Percentiles rank a stretch among this genome's conserved stretches.
Evolutionary conservation across 2,888 invertebrate genomes (phyloP).

Genomic region (Metopia argyrocephala): DNA sequence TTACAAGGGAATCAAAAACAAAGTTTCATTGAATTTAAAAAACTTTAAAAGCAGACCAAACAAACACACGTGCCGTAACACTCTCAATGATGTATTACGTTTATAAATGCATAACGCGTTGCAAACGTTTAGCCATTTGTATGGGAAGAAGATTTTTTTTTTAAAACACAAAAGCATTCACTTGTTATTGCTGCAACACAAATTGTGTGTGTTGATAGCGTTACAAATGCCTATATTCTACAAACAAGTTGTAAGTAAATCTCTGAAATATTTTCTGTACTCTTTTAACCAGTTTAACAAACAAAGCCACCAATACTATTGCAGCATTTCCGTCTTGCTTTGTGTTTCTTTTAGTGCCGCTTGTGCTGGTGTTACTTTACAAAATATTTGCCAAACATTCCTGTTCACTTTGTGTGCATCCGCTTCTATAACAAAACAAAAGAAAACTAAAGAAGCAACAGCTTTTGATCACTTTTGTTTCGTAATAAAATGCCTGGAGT

Average conservation of each 20-base stretch:
- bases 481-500: constrained; percentile 23
- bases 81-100: neutral
- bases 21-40: constrained; percentile 34
- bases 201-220: constrained; percentile 51
- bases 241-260: constrained; percentile 21
- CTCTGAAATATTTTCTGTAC: neutral
- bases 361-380: neutral
- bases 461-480: constrained; percentile 21
- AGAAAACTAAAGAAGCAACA: neutral
- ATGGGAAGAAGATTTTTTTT: constrained; percentile 36
- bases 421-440: neutral
- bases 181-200: constrained; percentile 37
- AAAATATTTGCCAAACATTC: neutral
- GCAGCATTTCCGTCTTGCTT: constrained; percentile 41
- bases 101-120: constrained; percentile 3
- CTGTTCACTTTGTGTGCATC: neutral
- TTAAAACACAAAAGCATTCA: constrained; percentile 26
- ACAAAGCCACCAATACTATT: constrained; percentile 1
- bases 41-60: constrained; percentile 6
- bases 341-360: neutral
- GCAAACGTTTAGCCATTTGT: neutral
- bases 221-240: constrained; percentile 23
- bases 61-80: constrained; percentile 4
- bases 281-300: neutral
- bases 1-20: constrained; percentile 37